Percentiles rank a stretch among this genome's conserved stretches.
Evolutionary conservation across 2,113 vertebrate genomes (phyloP).

Genomic region (Hiodon alosoides): DNA sequence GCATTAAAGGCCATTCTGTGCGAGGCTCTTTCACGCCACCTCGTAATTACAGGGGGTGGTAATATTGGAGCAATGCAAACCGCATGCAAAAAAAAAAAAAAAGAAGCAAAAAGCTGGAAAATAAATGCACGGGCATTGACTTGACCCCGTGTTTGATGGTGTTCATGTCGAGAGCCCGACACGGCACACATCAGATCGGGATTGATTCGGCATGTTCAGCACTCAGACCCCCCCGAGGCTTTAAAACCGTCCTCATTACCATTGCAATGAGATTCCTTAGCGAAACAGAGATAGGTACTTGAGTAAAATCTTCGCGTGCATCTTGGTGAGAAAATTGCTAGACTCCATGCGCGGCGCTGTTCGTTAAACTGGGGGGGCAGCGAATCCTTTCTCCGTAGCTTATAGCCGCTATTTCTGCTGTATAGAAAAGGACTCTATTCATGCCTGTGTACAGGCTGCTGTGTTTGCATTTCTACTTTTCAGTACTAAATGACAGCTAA

Average conservation of each 20-base stretch:
- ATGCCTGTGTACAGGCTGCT: conserved; percentile 32
- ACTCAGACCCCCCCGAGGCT: background rate
- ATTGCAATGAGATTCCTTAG: background rate
- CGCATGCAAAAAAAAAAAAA: no score
- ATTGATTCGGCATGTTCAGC: no score
- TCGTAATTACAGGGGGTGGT: background rate
- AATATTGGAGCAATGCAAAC: background rate
- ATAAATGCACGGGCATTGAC: no score
- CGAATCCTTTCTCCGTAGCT: conserved; percentile 44
- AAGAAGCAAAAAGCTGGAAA: no score
- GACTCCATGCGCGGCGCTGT: conserved; percentile 45
- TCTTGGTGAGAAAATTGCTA: conserved; percentile 42
- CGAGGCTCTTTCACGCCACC: background rate
- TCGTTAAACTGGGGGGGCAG: conserved; percentile 51
- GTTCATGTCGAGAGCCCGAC: no score
- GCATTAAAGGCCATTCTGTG: background rate
- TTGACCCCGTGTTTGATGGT: no score
- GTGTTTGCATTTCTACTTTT: conserved; percentile 47
- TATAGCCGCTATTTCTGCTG: conserved; percentile 33
- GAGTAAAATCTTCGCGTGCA: background rate
- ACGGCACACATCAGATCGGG: no score
- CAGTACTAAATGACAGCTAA: conserved; percentile 48
- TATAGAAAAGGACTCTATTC: conserved; percentile 49
- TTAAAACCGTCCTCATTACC: background rate
- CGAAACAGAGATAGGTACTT: conserved; percentile 22